Conservation (phyloP, 1,140 invertebrate genomes). For the Tetramorium parvispinum region DNA sequence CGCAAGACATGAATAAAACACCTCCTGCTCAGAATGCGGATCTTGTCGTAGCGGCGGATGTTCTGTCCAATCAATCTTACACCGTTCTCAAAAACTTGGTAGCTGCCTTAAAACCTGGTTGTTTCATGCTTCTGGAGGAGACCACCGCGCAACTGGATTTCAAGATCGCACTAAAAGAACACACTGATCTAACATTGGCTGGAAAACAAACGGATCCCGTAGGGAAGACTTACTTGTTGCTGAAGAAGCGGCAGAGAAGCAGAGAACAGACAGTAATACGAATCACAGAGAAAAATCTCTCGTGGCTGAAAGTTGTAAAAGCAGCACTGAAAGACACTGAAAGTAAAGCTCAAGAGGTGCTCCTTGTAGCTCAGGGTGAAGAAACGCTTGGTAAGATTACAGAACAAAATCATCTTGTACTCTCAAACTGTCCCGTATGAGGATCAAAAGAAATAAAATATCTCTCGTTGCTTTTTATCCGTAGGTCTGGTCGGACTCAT, state of each 20-base stretch:
- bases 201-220: slow-evolving; percentile 86
- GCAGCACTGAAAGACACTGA: slow-evolving; percentile 88
- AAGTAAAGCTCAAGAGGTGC: slow-evolving; percentile 87
- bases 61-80: slow-evolving; percentile 83
- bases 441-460: neutral
- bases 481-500: slow-evolving; percentile 94
- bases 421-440: neutral
- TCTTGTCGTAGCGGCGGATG: slow-evolving; percentile 88
- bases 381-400: slow-evolving; percentile 84
- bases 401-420: neutral
- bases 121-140: slow-evolving; percentile 93
- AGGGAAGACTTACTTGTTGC: slow-evolving; percentile 86
- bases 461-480: neutral
- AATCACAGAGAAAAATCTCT: slow-evolving; percentile 89
- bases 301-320: slow-evolving; percentile 94
- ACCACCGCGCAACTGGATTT: slow-evolving; percentile 85
- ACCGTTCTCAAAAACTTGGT: slow-evolving; percentile 87
- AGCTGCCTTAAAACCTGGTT: slow-evolving; percentile 89
- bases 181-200: slow-evolving; percentile 85
- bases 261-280: slow-evolving; percentile 86
- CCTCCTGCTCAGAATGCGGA: slow-evolving; percentile 89
- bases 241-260: slow-evolving; percentile 87
- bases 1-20: slow-evolving; percentile 85
- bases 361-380: slow-evolving; percentile 90
- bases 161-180: slow-evolving; percentile 61